Base-by-base conservation (phyloP, 2,113 vertebrate genomes). In the Hippocampus comes region DNA sequence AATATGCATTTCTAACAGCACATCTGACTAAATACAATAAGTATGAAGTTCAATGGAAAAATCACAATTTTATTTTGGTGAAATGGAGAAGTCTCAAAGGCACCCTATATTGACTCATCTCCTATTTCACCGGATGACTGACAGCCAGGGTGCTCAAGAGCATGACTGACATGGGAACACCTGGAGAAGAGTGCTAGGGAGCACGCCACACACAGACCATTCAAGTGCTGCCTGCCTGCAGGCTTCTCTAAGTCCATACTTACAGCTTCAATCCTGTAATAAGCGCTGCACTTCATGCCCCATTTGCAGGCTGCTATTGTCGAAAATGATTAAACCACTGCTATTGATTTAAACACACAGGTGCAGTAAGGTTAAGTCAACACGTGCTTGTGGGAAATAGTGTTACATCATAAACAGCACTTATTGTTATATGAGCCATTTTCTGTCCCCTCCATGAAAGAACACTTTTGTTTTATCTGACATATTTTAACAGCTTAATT, bases 151-250 rank as follows among this genome's bases (percentile, higher is more conserved):
- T 73, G 61, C 78, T 81, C 77, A 84, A 87, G 83, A 85, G 89
- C 80, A 83, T 84, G 81, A 87, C 73, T 87, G 88, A 90, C 88
- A 86, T 83, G 87, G 89, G 84, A 92, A 89, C 89, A 92, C 91
- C 90, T 91, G 91, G 90, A 89, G 82, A 79, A 80, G 72, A 80
- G 75, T 69, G 89, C 78, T 84, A 84, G 84, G 87, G 77, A 14
- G 14, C 84, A 92, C 87, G 88, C 90, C 90, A 77, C 91, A 89
- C 78, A 80, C 82, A 86, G 86, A 91, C 91, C 90, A 92, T 90
- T 87, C 87, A 82, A 84, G 82, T 82, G 86, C 78, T 75, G 85
- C 83, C 83, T 74, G 82, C 85, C 85, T 75, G 72, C 77, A 74
- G 83, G 72, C 85, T 82, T 89, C 83, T 74, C 72, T 79, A 82